Evolutionary conservation across 2,797 vertebrate species (phyloP), one percentile per base, ranked within the genome.

Genomic region (Pseudomugil gertrudae): DNA sequence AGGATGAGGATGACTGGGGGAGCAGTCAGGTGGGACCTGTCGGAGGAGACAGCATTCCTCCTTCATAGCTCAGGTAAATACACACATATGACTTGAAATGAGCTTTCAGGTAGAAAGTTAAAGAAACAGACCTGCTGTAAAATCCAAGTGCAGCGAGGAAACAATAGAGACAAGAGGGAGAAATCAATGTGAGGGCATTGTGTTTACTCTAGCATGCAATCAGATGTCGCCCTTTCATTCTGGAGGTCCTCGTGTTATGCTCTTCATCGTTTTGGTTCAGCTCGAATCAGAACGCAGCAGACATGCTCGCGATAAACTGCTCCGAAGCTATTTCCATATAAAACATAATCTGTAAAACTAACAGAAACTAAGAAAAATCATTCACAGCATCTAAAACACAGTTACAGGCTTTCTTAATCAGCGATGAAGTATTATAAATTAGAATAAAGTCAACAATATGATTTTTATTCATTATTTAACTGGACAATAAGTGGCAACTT

Each of bases 91-190:
- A 72, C 21, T 43, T 48, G 17, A 83, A 76, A 74, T 30, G 10
- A 79, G 57, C 24, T 65, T 59, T 67, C 26, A 56, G 62, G 63
- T 69, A 85, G 48, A 73, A 74, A 79, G 50, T 80, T 62, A 73
- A 72, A 81, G 62, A 43, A 81, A 94, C 93, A 92, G 81, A 95
- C 94, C 93, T 94, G 93, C 94, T 94, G 88, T 92, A 86, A 90
- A 84, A 82, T 92, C 92, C 93, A 76, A 85, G 74, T 52, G 91
- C 86, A 91, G 94, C 92, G 69, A 76, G 72, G 65, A 83, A 38
- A 84, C 68, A 85, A 74, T 35, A 78, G 81, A 68, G 54, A 65
- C 60, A 57, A 80, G 79, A 78, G 57, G 87, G 45, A 80, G 27
- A 87, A 50, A 74, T 81, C 55, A 73, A 61, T 58, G 66, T 89